Base-by-base conservation (phyloP, 1,140 invertebrate species). In the Neodiprion lecontei region DNA sequence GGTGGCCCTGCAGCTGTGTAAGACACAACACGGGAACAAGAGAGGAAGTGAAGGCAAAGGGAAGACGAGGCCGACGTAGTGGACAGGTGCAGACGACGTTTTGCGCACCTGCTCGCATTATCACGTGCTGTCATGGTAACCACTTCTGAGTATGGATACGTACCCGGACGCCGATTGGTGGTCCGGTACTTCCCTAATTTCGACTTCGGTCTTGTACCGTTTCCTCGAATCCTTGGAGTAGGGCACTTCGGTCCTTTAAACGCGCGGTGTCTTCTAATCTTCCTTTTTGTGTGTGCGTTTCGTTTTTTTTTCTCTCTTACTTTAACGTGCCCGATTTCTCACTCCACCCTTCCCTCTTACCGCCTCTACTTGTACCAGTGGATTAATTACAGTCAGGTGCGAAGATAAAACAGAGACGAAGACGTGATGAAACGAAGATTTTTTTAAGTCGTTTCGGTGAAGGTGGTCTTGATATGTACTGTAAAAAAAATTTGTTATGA, bases 31-130 rank as follows among this genome's bases (percentile, higher is more conserved):
- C 21, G 21, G 67, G 23, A 21, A 23, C 7, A 23, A 9, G 21
- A 17, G 17, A 14, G 21, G 17, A 69, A 11, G 21, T 23, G 67
- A 14, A 21, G 21, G 67, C 67, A 69, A 69, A 47, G 40, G 40
- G 67, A 69, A 69, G 11, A 69, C 40, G 11, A 23, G 17, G 12
- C 12, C 61, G 61, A 65, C 2, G 61, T 17, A 69, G 61, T 61
- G 61, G 74, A 75, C 74, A 75, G 74, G 74, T 75, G 74, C 70
- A 23, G 70, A n/a, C 11, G 14, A 17, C 7, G 17, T 23, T 67
- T 49, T 28, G 17, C 71, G 74, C 74, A 75, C 53, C 74, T 75
- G 74, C 74, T 21, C 69, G 69, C 74, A 75, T 72, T 75, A 75
- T 75, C 74, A 72, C 74, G 74, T 75, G 74, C 21, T 72, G 49